Evolutionary conservation across 2,888 invertebrate species (phyloP), one percentile per base, ranked within the genome.

Genomic region (Nemotelus nigrinus): DNA sequence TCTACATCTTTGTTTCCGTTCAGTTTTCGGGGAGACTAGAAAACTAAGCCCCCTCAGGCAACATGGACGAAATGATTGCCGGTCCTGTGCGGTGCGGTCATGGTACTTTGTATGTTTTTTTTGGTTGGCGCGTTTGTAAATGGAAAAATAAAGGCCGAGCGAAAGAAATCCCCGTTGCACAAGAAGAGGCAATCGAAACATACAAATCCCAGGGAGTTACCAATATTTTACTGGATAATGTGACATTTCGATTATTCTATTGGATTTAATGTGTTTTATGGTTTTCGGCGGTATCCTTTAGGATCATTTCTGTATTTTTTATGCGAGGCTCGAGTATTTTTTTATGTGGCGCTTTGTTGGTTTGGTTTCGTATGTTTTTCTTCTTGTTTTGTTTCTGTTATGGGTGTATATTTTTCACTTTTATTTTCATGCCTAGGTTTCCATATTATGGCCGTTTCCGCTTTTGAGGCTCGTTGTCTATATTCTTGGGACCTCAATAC

Each of bases 241-340:
- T 86, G 87, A 86, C 86, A 86, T 86, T 86, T 87, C 86, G 86
- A 87, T 86, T 86, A 86, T 86, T 86, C 86, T 85, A 86, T 86
- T 86, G 86, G 86, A 86, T 86, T 86, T 86, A 86, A 87, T 87
- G 86, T 85, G 83, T 85, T 86, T 86, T 87, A 85, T 86, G 82
- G 82, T 79, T 81, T 77, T 70, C 63, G 77, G 60, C 74, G 64
- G 65, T 76, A 76, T 76, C 76, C 76, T 76, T 65, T 76, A 65
- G 65, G 64, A 76, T 76, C 76, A 76, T 76, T 76, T 76, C 65
- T 76, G 65, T 76, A 76, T 65, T 76, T 76, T 76, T 65, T 64
- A 65, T 76, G 76, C 53, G 64, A 65, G 50, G 64, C 44, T 64
- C 55, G 44, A 65, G 76, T 65, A 64, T 65, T 76, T 76, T n/a